Conservation (phyloP, 1,140 invertebrate species). For the Solenopsis invicta region DNA sequence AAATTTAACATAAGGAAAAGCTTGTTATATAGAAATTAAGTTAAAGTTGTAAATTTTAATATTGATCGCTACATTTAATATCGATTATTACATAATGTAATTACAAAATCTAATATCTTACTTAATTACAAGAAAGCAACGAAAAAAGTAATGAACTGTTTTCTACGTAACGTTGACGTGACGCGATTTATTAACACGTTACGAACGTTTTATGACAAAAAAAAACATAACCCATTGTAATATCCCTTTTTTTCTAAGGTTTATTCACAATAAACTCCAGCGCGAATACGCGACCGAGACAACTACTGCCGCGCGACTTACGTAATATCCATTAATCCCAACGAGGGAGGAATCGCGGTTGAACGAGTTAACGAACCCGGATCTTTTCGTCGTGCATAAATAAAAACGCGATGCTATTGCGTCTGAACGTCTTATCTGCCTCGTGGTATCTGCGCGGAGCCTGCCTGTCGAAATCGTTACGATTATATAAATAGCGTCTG, state of each 20-base stretch:
- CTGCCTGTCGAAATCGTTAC: not conserved
- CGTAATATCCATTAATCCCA: conserved; percentile 4
- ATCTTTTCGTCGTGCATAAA: not conserved
- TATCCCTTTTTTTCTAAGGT: not conserved
- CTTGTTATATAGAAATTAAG: too few relatives aligned
- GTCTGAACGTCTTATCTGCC: not conserved
- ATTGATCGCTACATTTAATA: too few relatives aligned
- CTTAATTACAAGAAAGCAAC: too few relatives aligned
- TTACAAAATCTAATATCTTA: too few relatives aligned
- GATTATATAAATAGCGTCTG: conserved; percentile 24
- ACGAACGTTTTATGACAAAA: too few relatives aligned
- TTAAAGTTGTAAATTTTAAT: too few relatives aligned
- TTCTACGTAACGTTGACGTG: too few relatives aligned
- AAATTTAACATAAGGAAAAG: too few relatives aligned
- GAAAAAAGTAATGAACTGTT: too few relatives aligned
- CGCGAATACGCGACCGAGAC: not conserved
- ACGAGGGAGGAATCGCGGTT: not conserved
- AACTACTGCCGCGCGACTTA: not conserved
- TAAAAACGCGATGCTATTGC: not conserved
- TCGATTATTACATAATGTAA: too few relatives aligned
- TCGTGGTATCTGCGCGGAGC: not conserved
- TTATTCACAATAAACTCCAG: not conserved
- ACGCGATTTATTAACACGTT: too few relatives aligned
- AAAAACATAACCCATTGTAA: not conserved
- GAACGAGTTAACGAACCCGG: conserved; percentile 24